These are phyloP conservation scores for Anoplophora glabripennis DNA, from an alignment of 1,140 invertebrate species.

Conservation along the genomic window DNA sequence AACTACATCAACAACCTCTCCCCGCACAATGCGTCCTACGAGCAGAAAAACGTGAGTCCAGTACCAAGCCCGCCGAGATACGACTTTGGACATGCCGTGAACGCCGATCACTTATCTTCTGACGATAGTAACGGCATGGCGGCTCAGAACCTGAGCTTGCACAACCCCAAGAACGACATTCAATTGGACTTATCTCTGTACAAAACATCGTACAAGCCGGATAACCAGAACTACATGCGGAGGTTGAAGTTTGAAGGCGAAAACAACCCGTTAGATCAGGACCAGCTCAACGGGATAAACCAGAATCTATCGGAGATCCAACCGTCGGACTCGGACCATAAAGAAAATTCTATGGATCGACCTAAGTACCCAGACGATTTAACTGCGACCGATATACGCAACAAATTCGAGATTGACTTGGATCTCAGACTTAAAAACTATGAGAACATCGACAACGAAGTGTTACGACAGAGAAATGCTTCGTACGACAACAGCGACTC, in stretches of 20 bases:
- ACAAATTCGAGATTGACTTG: conserved; percentile 44
- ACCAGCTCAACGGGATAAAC: conserved; percentile 22
- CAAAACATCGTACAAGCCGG: conserved; percentile 39
- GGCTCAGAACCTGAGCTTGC: conserved; percentile 41
- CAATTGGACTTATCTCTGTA: conserved; percentile 44
- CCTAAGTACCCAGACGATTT: conserved; percentile 13
- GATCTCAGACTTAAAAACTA: conserved; percentile 43
- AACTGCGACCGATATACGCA: conserved; percentile 33
- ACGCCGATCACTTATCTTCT: conserved; percentile 34
- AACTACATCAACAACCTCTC: conserved; percentile 38
- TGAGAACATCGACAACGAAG: conserved; percentile 35
- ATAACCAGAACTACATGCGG: conserved; percentile 33
- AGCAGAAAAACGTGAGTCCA: conserved; percentile 30
- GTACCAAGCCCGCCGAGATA: conserved; percentile 42
- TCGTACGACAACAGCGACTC: conserved; percentile 34
- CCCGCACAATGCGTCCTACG: conserved; percentile 25
- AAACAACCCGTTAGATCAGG: conserved; percentile 5
- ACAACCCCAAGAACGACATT: conserved; percentile 39
- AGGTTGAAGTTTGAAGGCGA: conserved; percentile 34
- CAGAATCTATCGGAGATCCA: conserved; percentile 3
- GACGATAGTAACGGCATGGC: conserved; percentile 44
- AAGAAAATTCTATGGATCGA: too few species aligned
- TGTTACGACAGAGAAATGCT: conserved; percentile 26
- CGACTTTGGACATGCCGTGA: conserved; percentile 38
- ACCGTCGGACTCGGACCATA: too few species aligned